These are phyloP conservation scores for Gambusia yucatana DNA, from an alignment of 2,797 vertebrate species.

Conservation along the genomic window DNA sequence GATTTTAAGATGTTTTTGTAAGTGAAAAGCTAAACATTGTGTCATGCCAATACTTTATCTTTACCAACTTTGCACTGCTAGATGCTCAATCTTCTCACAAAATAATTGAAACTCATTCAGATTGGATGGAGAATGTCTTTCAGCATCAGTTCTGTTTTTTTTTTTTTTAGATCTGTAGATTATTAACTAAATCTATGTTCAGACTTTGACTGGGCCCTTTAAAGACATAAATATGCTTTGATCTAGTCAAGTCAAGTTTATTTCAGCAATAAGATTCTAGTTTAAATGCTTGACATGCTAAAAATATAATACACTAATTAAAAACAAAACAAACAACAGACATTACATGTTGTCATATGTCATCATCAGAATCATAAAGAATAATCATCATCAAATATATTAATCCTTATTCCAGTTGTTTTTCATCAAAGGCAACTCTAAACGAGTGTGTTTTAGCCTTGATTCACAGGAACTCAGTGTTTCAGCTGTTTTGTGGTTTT, in stretches of 20 bases:
- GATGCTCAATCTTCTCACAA: not conserved
- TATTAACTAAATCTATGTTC: not conserved
- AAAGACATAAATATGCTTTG: not conserved
- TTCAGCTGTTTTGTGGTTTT: too few relatives aligned
- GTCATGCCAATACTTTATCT: not conserved
- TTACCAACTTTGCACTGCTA: not conserved
- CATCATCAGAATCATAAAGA: too few relatives aligned
- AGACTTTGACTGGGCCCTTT: not conserved
- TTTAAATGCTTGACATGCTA: too few relatives aligned
- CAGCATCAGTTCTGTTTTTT: not conserved
- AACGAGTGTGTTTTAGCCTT: too few relatives aligned
- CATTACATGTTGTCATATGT: too few relatives aligned
- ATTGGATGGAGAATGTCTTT: not conserved
- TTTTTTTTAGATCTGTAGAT: not conserved
- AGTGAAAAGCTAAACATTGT: not conserved
- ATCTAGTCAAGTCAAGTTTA: not conserved
- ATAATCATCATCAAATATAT: too few relatives aligned
- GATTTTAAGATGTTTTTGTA: not conserved
- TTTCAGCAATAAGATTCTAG: too few relatives aligned
- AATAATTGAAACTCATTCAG: not conserved
- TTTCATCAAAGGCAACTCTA: too few relatives aligned
- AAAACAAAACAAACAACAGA: too few relatives aligned
- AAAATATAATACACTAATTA: too few relatives aligned
- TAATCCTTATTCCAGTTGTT: too few relatives aligned
- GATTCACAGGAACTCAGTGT: too few relatives aligned